phyloP scores from a whole-genome alignment of 1,140 invertebrate genomes.

The Pseudomyrmex sp. region DNA sequence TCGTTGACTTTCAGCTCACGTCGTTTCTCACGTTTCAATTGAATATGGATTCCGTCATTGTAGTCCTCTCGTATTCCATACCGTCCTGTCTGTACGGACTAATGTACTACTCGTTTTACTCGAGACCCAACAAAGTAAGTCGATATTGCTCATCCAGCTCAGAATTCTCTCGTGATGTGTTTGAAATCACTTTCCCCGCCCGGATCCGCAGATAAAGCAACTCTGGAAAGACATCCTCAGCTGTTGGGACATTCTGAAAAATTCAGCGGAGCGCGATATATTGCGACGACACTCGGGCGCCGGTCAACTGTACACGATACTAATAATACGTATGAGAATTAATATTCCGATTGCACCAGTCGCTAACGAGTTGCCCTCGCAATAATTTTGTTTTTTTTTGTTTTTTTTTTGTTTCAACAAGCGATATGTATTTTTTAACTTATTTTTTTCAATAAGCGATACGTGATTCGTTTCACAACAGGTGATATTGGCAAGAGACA shows the following conservation, averaged over 20 bases:
- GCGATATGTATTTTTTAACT: too few relatives aligned
- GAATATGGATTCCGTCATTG: background rate
- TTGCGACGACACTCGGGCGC: constrained; percentile 2
- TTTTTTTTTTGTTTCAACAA: too few relatives aligned
- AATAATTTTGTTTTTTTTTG: too few relatives aligned
- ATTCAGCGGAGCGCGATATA: constrained; percentile 13
- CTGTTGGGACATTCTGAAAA: constrained; percentile 6
- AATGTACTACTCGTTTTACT: constrained; percentile 23
- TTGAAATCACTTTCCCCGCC: background rate
- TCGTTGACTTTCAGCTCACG: constrained; percentile 22
- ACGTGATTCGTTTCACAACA: too few relatives aligned
- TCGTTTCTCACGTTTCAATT: background rate
- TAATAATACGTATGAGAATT: constrained; percentile 5
- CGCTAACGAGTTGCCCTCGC: too few relatives aligned
- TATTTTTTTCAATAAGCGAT: too few relatives aligned
- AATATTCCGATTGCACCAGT: too few relatives aligned
- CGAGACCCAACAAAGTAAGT: constrained; percentile 5
- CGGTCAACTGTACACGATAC: background rate
- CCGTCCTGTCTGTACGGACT: background rate
- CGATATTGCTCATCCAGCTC: background rate
- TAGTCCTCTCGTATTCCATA: background rate
- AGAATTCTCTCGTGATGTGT: background rate
- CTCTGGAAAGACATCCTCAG: constrained; percentile 5
- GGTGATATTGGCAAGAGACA: too few relatives aligned
- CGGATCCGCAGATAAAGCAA: background rate